A percentile compares a stretch with the other conserved stretches of the same genome.
Conservation (phyloP, 2,113 vertebrate genomes). For the Onychostruthus taczanowskii region DNA sequence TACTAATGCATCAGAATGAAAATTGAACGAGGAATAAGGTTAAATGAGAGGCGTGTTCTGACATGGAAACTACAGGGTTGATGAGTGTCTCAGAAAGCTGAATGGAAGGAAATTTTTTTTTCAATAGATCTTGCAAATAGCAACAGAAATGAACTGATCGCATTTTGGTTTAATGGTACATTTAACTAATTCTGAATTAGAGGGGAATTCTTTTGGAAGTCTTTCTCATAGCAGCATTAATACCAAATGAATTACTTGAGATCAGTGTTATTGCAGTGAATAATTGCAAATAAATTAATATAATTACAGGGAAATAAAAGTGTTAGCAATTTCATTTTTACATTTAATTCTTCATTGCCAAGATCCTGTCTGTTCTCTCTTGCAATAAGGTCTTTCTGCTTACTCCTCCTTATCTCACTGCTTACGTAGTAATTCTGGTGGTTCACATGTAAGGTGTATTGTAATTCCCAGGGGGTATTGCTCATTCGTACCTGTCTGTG, state of each 20-base stretch:
- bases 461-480: neutral
- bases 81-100: constrained; percentile 29
- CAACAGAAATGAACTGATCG: neutral
- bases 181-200: constrained; percentile 60
- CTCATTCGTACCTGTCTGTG: neutral
- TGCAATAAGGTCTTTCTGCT: neutral
- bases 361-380: neutral
- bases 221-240: neutral
- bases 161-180: constrained; percentile 31
- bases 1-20: constrained; percentile 50
- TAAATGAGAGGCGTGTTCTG: constrained; percentile 49
- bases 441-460: neutral
- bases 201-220: constrained; percentile 4
- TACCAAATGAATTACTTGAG: constrained; percentile 39
- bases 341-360: neutral
- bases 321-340: constrained; percentile 35
- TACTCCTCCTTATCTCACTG: neutral
- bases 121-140: neutral
- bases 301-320: constrained; percentile 32
- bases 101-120: constrained; percentile 22
- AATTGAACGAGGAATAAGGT: constrained; percentile 65
- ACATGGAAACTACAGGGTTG: constrained; percentile 13
- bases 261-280: constrained; percentile 31
- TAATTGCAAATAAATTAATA: constrained; percentile 51
- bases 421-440: neutral